These are phyloP conservation scores for Avahi laniger DNA, from an alignment of 2,797 vertebrate species.

Conservation along the genomic window DNA sequence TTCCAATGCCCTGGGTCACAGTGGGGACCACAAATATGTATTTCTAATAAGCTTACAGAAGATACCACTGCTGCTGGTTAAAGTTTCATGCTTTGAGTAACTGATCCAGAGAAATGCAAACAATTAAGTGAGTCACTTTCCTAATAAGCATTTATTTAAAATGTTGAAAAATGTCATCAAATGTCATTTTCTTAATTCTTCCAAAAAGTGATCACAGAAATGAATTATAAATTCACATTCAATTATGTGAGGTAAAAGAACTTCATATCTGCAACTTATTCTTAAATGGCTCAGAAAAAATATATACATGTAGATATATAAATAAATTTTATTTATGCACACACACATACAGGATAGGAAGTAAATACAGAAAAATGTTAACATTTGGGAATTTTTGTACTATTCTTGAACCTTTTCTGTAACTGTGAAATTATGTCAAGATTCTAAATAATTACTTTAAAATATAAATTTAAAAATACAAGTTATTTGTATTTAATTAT, in stretches of 20 bases:
- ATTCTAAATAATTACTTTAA: not conserved
- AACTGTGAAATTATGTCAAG: not conserved
- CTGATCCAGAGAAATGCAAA: not conserved
- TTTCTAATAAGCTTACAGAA: not conserved
- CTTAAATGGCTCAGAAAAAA: not conserved
- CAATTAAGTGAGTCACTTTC: not conserved
- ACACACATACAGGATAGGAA: not conserved
- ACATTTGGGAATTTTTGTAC: not conserved
- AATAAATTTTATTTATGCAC: not conserved
- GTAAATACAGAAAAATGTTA: not conserved
- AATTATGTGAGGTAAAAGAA: not conserved
- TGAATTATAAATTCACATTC: not conserved
- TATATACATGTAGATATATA: not conserved
- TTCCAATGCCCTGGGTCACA: not conserved
- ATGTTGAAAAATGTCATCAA: not conserved
- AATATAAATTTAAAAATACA: not conserved
- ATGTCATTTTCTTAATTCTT: constrained; percentile 1
- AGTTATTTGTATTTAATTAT: not conserved
- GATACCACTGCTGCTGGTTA: not conserved
- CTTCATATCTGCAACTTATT: not conserved
- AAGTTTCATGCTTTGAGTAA: not conserved
- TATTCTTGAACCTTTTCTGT: not conserved
- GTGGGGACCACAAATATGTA: fast-evolving
- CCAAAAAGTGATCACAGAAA: constrained; percentile 7
- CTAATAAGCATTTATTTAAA: not conserved